Conservation (phyloP, 2,888 invertebrate genomes). For the Flexamia atlantica region DNA sequence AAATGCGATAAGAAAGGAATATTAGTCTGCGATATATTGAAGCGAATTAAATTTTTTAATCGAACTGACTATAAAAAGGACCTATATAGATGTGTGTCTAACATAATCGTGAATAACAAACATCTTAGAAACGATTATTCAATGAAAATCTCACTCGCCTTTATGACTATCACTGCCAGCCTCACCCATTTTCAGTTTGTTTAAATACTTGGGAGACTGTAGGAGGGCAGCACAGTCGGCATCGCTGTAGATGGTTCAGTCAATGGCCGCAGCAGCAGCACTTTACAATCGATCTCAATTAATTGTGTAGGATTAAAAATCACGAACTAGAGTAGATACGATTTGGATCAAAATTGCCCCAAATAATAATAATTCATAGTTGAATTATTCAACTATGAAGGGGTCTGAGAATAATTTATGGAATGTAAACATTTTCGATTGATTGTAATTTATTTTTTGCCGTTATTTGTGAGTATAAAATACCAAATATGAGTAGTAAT, state of each 20-base stretch:
- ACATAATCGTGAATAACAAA: not conserved
- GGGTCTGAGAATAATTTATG: no score
- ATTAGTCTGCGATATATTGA: not conserved
- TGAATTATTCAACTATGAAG: no score
- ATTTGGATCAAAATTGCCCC: no score
- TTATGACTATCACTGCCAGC: constrained; percentile 16
- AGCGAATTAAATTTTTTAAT: not conserved
- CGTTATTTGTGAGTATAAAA: no score
- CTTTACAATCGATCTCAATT: constrained; percentile 21
- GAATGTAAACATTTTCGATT: no score
- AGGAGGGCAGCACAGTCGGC: constrained; percentile 17
- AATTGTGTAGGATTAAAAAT: not conserved
- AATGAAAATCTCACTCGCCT: not conserved
- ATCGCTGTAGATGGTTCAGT: not conserved
- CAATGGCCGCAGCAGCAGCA: not conserved
- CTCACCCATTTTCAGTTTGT: constrained; percentile 35
- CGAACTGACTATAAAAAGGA: not conserved
- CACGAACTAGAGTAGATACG: no score
- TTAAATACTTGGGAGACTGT: constrained; percentile 10
- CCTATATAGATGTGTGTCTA: not conserved
- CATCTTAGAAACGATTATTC: not conserved
- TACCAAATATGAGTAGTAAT: no score
- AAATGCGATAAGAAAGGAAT: not conserved
- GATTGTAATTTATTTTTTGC: no score
- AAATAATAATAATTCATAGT: no score